Evolutionary conservation across 2,888 invertebrate genomes (phyloP), one percentile per base, ranked within the genome.

Genomic region (Drosophila mimica): DNA sequence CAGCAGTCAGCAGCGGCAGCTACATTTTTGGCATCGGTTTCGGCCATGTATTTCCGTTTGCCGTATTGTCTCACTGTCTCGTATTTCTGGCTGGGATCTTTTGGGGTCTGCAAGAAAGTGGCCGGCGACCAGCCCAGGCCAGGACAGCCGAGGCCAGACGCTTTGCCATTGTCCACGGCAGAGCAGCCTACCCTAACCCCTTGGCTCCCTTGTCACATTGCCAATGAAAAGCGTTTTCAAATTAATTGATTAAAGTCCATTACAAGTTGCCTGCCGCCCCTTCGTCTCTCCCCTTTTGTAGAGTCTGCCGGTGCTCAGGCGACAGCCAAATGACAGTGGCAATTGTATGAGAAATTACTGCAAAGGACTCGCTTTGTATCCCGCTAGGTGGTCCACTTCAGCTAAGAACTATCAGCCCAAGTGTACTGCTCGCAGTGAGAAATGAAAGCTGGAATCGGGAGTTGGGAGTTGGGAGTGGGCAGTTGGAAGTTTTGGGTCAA

Each of bases 161-260:
- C 63, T 53, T 72, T 72, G 59, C 68, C 70, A 67, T 74, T 70
- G 79, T 72, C 65, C 71, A 15, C 33, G 15, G 56, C 48, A 46
- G 4, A 15, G 46, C 43, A 25, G 9, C 34, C 48, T 13, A 48
- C 20, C 40, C 51, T 8, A 7, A 5, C 1, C 48, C 36, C 46
- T 60, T 59, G n/a, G 51, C 25, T 43, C 46, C 51, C 59, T 30
- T 30, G 34, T 61, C 38, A 43, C 61, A 74, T 75, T 70, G 82
- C 76, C 86, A 83, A 88, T 85, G 85, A 83, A 88, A 85, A 85
- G 86, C 85, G 85, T 85, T 86, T 85, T 85, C 89, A 88, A 89
- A 88, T 88, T 88, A 88, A 88, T 88, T 88, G 88, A 88, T 88
- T 89, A 89, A 88, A 88, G 88, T 89, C 89, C 88, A 88, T 88